Base-by-base conservation (phyloP, 2,888 invertebrate species). In the Hydropsyche betteni region DNA sequence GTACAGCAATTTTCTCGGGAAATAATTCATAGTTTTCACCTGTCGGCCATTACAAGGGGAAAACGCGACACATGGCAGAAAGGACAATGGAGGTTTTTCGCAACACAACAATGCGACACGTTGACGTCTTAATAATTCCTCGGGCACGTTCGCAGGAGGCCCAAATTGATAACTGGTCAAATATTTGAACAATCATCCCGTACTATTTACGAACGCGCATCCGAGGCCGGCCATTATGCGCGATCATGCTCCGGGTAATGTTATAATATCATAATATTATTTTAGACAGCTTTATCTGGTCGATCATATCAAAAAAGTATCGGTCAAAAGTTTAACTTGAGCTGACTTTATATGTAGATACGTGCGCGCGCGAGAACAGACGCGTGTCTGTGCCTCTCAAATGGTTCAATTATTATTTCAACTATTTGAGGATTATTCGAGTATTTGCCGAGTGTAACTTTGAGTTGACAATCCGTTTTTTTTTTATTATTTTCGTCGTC, bases 271-370 rank as follows among this genome's bases (percentile, higher is more conserved):
- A 69, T 61, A 75, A 75, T 75, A 75, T 75, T 75, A 75, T 75
- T 75, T 75, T 75, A 75, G 75, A 75, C 75, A 75, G 75, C 61
- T 75, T 75, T 75, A 75, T 75, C 75, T 75, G 64, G 36, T 33
- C 68, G 70, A 75, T 75, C 75, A 58, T 58, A 72, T 72, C 72
- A 58, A 72, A 72, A 72, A 72, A 55, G 72, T 72, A 72, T 72
- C 72, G 72, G 58, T 72, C 72, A 72, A 72, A 72, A 61, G 33
- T 61, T 72, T 72, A 72, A 72, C 72, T 72, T 34, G 72, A 72
- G 58, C 34, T 52, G 36, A n/a, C 53, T 72, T 44, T 44, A 10
- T 44, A 10, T 44, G 44, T 44, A 44, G 44, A 44, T 44, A 44
- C 44, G 44, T 44, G 44, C 44, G 44, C 44, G 44, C 44, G 44